Percentiles rank a stretch among this genome's conserved stretches.
Evolutionary conservation across 2,113 vertebrate genomes (phyloP).

Genomic region (Poicephalus gulielmi): DNA sequence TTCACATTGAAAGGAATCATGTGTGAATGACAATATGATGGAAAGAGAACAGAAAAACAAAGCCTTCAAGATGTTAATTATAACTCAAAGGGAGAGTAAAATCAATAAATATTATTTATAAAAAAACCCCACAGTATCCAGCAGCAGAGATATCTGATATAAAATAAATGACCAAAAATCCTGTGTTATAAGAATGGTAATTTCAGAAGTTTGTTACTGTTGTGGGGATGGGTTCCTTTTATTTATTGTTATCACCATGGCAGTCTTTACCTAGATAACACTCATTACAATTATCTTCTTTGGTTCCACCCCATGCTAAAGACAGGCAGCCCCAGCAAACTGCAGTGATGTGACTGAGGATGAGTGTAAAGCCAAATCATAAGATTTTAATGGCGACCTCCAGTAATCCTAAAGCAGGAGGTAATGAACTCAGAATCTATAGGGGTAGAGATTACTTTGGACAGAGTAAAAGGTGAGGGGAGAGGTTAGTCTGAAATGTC

Average conservation of each 20-base stretch:
- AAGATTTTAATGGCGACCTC: not conserved
- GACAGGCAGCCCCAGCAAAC: not conserved
- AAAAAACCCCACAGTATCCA: not conserved
- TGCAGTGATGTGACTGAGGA: not conserved
- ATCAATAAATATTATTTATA: constrained; percentile 29
- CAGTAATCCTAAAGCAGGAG: constrained; percentile 4
- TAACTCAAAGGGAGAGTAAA: constrained; percentile 10
- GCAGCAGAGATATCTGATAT: not conserved
- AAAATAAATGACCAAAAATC: constrained; percentile 6
- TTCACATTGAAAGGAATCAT: not conserved
- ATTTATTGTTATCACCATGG: not conserved
- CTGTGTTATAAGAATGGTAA: not conserved
- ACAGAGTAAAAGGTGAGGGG: constrained; percentile 52
- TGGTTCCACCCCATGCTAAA: not conserved
- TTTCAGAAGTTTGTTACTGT: not conserved
- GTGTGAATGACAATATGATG: not conserved
- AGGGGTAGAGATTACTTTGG: constrained; percentile 40
- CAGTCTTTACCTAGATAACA: not conserved
- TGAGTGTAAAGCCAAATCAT: not conserved
- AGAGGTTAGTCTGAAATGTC: constrained; percentile 73
- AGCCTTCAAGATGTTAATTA: constrained; percentile 40
- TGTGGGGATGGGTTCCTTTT: not conserved
- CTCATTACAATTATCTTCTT: not conserved
- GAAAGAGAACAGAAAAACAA: not conserved
- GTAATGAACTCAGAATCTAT: constrained; percentile 61